These are phyloP conservation scores for Pseudochirops cupreus DNA, from an alignment of 2,797 vertebrate genomes.

Conservation along the genomic window DNA sequence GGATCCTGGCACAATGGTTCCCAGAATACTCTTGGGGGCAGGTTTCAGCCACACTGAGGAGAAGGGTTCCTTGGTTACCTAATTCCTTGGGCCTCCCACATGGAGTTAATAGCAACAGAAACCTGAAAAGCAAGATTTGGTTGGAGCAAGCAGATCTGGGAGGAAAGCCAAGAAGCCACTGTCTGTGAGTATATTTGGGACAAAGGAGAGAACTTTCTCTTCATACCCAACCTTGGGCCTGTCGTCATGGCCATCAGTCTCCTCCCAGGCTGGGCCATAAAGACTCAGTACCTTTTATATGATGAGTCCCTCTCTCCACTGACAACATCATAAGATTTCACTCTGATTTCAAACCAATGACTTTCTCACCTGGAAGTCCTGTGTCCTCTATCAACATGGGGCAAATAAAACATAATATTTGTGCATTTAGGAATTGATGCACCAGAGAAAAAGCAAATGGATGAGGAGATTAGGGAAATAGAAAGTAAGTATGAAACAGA, in stretches of 20 bases:
- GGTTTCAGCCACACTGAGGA: background rate
- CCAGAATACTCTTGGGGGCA: background rate
- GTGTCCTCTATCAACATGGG: background rate
- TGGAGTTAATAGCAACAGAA: background rate
- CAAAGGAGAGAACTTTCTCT: background rate
- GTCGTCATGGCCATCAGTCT: background rate
- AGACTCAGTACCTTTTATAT: background rate
- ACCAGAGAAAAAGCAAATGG: background rate
- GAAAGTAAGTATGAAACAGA: background rate
- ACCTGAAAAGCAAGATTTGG: background rate
- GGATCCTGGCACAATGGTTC: accelerated
- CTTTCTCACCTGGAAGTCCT: background rate
- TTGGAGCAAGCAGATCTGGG: background rate
- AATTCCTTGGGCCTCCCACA: background rate
- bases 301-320: background rate
- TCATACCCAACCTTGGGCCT: background rate
- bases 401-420: background rate
- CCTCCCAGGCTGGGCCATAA: background rate
- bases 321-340: background rate
- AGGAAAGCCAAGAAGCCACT: background rate
- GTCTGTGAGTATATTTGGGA: background rate
- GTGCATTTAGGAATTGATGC: background rate
- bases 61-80: background rate
- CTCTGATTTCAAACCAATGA: background rate
- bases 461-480: background rate